Evolutionary conservation across 37 sponge, comb jelly and placozoan genomes (phyloP).

Genomic region (Haliclona indistincta): DNA sequence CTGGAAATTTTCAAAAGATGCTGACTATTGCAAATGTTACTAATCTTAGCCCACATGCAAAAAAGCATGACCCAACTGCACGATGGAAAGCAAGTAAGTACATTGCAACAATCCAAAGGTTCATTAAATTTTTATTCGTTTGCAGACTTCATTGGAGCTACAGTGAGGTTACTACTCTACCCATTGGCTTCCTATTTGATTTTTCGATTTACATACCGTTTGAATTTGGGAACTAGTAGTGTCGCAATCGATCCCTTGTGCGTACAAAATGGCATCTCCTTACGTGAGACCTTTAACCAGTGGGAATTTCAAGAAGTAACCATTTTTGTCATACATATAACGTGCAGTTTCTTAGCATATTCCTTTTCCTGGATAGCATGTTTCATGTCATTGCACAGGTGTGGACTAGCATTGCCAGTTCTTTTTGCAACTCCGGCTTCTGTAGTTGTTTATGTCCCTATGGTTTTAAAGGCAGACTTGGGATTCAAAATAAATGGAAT

Average conservation of each 20-base stretch:
- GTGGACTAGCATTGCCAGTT: slow-evolving; percentile 51
- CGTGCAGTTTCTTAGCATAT: slow-evolving; percentile 55
- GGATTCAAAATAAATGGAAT: background rate
- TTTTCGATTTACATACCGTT: slow-evolving; percentile 15
- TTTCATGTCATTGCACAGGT: slow-evolving; percentile 26
- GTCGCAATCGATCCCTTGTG: slow-evolving; percentile 50
- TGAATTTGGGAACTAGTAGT: slow-evolving; percentile 1
- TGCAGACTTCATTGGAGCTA: no score
- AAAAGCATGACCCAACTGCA: no score
- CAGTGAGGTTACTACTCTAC: no score
- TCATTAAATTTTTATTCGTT: no score
- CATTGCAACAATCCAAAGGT: no score
- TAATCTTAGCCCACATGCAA: no score
- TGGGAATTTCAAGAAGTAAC: slow-evolving; percentile 10
- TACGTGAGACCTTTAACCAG: background rate
- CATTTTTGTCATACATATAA: slow-evolving; percentile 38
- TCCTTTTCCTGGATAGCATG: slow-evolving; percentile 39
- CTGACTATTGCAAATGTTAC: no score
- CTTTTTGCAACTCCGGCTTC: slow-evolving; percentile 60
- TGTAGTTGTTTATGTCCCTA: slow-evolving; percentile 1
- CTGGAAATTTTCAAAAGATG: no score
- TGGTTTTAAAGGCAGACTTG: background rate
- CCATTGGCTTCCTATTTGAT: slow-evolving; percentile 52
- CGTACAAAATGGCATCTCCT: background rate
- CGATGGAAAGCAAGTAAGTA: no score